Evolutionary conservation across 2,888 invertebrate genomes (phyloP).

Genomic region (Ormyrus thymus): DNA sequence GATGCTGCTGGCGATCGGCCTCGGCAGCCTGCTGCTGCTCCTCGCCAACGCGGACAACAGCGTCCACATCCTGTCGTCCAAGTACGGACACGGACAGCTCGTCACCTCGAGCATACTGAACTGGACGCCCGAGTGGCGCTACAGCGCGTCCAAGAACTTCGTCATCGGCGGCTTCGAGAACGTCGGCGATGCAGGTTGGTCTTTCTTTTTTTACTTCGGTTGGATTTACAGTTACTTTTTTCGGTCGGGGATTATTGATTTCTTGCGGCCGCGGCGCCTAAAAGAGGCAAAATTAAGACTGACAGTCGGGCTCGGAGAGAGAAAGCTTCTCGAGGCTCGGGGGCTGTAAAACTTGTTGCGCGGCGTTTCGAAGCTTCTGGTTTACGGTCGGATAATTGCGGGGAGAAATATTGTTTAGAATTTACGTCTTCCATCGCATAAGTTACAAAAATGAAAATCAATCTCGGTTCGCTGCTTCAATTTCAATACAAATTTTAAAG

Average conservation of each 20-base stretch:
- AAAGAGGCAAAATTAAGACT: conserved; percentile 30
- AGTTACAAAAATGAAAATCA: too few species aligned
- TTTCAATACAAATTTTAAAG: too few species aligned
- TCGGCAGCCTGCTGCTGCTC: conserved; percentile 51
- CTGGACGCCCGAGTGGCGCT: conserved; percentile 81
- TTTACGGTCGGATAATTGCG: too few species aligned
- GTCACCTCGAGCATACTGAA: conserved; percentile 87
- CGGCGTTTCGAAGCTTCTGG: too few species aligned
- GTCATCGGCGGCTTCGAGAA: conserved; percentile 77
- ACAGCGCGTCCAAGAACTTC: conserved; percentile 79
- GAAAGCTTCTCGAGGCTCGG: conserved; percentile 2
- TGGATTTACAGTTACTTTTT: too few species aligned
- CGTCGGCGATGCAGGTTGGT: conserved; percentile 34
- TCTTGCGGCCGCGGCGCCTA: conserved; percentile 39
- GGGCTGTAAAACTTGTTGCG: too few species aligned
- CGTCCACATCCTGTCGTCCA: conserved; percentile 71
- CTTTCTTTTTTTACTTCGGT: background rate
- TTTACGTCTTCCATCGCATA: too few species aligned
- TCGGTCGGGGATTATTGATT: background rate
- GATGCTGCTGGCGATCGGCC: conserved; percentile 36
- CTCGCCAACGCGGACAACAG: conserved; percentile 68
- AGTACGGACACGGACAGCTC: conserved; percentile 77
- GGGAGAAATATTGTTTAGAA: too few species aligned
- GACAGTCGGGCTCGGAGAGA: background rate
- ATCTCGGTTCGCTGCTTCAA: too few species aligned